Percentiles rank a stretch among this genome's conserved stretches.
phyloP scores from a whole-genome alignment of 2,797 vertebrate genomes.

The Telmatherina bonti region DNA sequence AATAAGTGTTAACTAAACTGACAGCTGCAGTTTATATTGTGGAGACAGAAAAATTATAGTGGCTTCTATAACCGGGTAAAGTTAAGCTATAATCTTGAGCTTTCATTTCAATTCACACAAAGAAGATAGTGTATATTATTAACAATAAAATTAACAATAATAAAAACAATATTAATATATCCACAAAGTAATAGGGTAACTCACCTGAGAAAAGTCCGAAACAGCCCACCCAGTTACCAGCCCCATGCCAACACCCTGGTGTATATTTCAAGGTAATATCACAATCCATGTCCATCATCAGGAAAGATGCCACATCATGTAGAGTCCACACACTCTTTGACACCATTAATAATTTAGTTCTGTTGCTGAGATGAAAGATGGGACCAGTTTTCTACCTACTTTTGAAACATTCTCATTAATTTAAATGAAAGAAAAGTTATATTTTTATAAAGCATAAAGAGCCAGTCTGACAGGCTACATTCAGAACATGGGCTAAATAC shows the following conservation, averaged over 20 bases:
- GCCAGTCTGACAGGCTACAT: neutral
- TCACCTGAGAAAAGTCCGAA: no score
- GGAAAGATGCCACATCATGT: no score
- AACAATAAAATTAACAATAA: no score
- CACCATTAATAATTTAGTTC: neutral
- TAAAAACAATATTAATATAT: no score
- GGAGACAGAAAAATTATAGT: constrained; percentile 16
- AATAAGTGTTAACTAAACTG: constrained; percentile 43
- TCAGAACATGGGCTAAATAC: neutral
- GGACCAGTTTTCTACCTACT: neutral
- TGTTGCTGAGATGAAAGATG: neutral
- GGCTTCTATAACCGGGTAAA: neutral
- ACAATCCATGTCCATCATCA: no score
- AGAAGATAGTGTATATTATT: no score
- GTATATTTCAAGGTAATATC: no score
- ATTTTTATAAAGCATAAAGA: neutral
- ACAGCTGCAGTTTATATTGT: constrained; percentile 32
- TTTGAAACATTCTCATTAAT: neutral
- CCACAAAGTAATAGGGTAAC: no score
- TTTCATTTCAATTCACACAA: neutral
- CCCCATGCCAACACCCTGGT: no score
- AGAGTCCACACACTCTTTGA: no score
- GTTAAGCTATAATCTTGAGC: neutral
- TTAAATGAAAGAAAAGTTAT: neutral
- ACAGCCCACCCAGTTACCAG: no score